These are phyloP conservation scores for Yponomeuta plumbellus DNA, from an alignment of 2,888 invertebrate genomes.

Conservation along the genomic window DNA sequence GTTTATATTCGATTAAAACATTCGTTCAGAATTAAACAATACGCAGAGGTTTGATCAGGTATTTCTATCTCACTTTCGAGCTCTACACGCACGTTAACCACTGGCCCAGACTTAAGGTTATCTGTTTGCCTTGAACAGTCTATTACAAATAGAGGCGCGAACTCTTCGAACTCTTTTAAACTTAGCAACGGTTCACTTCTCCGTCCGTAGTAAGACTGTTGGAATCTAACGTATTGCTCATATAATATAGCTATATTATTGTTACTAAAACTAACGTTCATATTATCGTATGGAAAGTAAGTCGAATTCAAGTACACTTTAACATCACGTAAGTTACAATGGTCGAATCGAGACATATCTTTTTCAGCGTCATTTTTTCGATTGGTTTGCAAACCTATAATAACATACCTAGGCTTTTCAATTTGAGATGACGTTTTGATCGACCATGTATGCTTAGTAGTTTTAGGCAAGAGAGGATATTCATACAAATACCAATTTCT, in stretches of 20 bases:
- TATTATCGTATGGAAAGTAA: conserved; percentile 19
- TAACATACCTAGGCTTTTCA: conserved; percentile 44
- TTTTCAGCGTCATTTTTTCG: conserved; percentile 31
- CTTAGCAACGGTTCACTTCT: conserved; percentile 20
- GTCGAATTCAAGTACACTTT: conserved; percentile 20
- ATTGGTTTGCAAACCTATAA: conserved; percentile 44
- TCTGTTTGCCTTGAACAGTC: conserved; percentile 18
- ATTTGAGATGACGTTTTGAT: conserved; percentile 36
- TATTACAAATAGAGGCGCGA: conserved; percentile 9
- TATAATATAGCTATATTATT: no score
- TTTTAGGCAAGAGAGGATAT: conserved; percentile 37
- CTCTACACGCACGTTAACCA: conserved; percentile 8
- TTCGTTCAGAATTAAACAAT: conserved; percentile 4
- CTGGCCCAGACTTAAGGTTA: conserved; percentile 20
- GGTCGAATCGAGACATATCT: conserved; percentile 28
- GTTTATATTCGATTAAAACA: background rate
- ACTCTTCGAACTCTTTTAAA: conserved; percentile 26
- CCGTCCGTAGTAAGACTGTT: conserved; percentile 21
- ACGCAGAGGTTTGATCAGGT: conserved; percentile 11
- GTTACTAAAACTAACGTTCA: conserved; percentile 15
- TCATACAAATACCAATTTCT: conserved; percentile 45
- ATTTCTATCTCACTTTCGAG: conserved; percentile 4
- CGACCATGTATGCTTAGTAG: conserved; percentile 36
- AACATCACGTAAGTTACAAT: conserved; percentile 26
- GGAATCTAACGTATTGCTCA: conserved; percentile 20